Evolutionary conservation across 2,888 invertebrate genomes (phyloP).

Genomic region (Eupeodes luniger): DNA sequence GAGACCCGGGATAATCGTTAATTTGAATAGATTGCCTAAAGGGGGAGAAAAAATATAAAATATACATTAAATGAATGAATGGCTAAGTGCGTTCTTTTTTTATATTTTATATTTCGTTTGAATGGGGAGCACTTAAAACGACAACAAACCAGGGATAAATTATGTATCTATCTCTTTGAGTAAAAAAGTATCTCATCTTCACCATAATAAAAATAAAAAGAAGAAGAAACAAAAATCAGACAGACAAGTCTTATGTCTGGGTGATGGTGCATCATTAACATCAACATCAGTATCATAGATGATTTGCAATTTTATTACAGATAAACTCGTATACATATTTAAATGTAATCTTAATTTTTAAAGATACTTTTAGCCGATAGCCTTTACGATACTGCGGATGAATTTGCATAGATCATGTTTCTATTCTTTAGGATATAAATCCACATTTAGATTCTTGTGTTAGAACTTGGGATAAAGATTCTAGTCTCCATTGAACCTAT

Average conservation of each 20-base stretch:
- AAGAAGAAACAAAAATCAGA: neutral
- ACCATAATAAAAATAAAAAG: conserved; percentile 6
- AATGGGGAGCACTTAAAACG: conserved; percentile 59
- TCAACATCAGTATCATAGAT: conserved; percentile 25
- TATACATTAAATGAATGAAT: conserved; percentile 57
- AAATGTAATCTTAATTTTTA: too few species aligned
- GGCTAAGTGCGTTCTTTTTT: conserved; percentile 63
- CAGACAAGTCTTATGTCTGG: conserved; percentile 27
- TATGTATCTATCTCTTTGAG: conserved; percentile 12
- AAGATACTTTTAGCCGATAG: conserved; percentile 55
- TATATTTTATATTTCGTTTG: conserved; percentile 9
- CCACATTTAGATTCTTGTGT: neutral
- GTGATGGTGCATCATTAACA: conserved; percentile 2
- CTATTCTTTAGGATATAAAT: conserved; percentile 35
- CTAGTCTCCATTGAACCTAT: too few species aligned
- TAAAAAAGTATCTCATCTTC: conserved; percentile 46
- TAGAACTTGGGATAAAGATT: too few species aligned
- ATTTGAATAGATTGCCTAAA: conserved; percentile 75
- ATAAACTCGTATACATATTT: too few species aligned
- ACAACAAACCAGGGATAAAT: neutral
- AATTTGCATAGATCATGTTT: conserved; percentile 60
- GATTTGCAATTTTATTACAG: conserved; percentile 59
- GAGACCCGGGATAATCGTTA: conserved; percentile 62
- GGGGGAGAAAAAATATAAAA: conserved; percentile 62
- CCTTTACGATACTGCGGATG: conserved; percentile 41